Evolutionary conservation across 2,113 vertebrate genomes (phyloP).

Genomic region (Bubo scandiacus): DNA sequence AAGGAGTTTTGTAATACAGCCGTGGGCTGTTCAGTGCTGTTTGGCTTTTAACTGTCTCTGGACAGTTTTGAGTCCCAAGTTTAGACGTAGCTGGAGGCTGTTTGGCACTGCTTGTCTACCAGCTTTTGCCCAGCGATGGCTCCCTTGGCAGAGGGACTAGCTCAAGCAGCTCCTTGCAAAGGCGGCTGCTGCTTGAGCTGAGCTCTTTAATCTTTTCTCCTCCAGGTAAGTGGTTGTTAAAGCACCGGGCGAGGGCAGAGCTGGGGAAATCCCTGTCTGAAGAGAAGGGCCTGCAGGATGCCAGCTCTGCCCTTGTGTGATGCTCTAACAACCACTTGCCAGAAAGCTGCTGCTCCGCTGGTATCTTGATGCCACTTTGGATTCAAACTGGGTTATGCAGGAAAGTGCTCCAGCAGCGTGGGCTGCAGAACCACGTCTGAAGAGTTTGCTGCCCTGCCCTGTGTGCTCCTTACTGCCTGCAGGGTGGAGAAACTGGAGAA

Average conservation of each 20-base stretch:
- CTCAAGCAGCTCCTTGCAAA: background rate
- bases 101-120: background rate
- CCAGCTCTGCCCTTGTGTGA: background rate
- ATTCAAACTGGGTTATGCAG: background rate
- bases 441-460: background rate
- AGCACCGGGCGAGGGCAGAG: background rate
- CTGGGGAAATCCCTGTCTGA: background rate
- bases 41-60: background rate
- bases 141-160: background rate
- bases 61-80: background rate
- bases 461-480: background rate
- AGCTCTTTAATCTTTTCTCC: background rate
- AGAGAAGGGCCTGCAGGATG: background rate
- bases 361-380: background rate
- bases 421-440: background rate
- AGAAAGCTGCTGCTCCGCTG: background rate
- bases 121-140: background rate
- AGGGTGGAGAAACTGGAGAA: constrained; percentile 69
- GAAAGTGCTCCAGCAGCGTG: background rate
- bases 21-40: background rate
- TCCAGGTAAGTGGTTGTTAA: background rate
- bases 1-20: background rate
- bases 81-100: background rate
- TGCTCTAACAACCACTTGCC: background rate
- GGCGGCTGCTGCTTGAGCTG: background rate